Base-by-base conservation (phyloP, 1,140 invertebrate species). In the Drosophila melanica region DNA sequence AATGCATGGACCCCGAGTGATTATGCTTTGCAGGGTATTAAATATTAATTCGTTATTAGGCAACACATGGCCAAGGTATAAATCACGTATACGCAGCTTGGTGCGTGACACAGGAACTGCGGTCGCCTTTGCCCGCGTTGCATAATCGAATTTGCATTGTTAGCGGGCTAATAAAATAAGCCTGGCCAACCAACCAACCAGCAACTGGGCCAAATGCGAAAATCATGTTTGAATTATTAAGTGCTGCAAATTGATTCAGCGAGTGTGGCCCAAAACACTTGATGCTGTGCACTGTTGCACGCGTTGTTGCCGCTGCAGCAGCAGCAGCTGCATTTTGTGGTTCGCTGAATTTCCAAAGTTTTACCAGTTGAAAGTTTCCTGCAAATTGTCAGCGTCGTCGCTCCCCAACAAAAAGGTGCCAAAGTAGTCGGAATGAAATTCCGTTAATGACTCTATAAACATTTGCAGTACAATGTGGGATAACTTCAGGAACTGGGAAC, bases 51-150 rank as follows among this genome's bases (percentile, higher is more conserved):
- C 30, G 64, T 45, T 60, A 74, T 81, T 81, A 69, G 55, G 37
- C 54, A 50, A 30, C 74, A 65, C 62, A 57, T 67, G 74, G 48
- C 9, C 39, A 33, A 41, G 54, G 48, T 48, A 65, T 81, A 81
- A 77, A 81, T 81, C 79, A 81, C 79, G 79, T 39, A 81, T 81
- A 81, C 79, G 79, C 79, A 74, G 39, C 41, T 39, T 73, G 51
- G 73, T 71, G 66, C 66, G 65, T 77, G 65, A 41, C 44, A 18
- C 12, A 45, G 71, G 35, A 62, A 27, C 23, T 60, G 42, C 23
- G 54, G 18, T 44, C 14, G 23, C 2, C 12, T 14, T 37, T 8
- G 35, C 0, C 1, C 7, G 16, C 8, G 23, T n/a, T 23, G 7
- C 27, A 4, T 8, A n/a, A 5, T 30, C 12, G 10, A 30, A 8